Conservation (phyloP, 2,888 invertebrate species). For the Psylliodes chrysocephalus region DNA sequence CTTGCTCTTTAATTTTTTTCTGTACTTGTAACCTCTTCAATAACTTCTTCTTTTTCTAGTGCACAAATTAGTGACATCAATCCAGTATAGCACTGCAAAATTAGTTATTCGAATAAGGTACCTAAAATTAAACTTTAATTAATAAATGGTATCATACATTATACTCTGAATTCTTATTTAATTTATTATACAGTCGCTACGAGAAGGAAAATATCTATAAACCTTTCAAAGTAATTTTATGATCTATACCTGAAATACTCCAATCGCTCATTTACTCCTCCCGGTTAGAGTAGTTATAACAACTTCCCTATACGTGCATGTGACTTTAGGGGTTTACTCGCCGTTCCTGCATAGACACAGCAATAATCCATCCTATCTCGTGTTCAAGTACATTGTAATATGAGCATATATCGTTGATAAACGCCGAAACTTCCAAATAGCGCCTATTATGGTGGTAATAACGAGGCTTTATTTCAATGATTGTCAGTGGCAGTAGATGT, state of each 20-base stretch:
- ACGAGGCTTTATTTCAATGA: constrained; percentile 63
- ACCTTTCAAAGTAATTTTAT: too few species aligned
- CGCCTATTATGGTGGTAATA: constrained; percentile 59
- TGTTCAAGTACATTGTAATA: constrained; percentile 40
- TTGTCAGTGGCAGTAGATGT: constrained; percentile 62
- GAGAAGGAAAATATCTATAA: too few species aligned
- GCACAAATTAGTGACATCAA: too few species aligned
- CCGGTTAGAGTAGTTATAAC: not conserved
- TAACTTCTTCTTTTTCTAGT: too few species aligned
- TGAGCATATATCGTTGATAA: constrained; percentile 47
- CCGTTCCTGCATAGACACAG: constrained; percentile 16
- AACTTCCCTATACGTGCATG: constrained; percentile 7
- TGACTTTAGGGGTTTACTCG: not conserved
- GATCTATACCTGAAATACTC: not conserved
- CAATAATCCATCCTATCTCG: constrained; percentile 32
- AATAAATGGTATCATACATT: too few species aligned
- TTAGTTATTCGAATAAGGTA: too few species aligned
- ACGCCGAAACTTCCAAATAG: constrained; percentile 53
- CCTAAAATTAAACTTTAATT: too few species aligned
- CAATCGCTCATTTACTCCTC: not conserved
- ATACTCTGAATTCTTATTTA: too few species aligned
- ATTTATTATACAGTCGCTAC: too few species aligned
- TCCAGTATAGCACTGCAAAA: too few species aligned
- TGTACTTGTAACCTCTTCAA: not conserved
- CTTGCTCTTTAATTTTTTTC: constrained; percentile 27